Evolutionary conservation across 2,113 vertebrate genomes (phyloP).

Genomic region (Pao palembangensis): DNA sequence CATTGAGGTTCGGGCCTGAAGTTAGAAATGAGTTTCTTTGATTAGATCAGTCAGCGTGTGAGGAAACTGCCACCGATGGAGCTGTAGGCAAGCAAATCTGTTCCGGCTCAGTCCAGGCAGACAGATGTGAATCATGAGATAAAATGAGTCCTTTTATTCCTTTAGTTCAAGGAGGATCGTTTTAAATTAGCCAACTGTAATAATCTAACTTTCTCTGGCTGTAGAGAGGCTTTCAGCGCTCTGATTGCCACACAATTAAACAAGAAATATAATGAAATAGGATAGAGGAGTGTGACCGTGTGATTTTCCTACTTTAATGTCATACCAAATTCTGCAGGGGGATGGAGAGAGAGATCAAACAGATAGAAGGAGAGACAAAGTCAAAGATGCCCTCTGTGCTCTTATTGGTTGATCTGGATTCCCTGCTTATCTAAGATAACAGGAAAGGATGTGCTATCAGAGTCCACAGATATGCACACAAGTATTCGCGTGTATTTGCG

Average conservation of each 20-base stretch:
- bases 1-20: neutral
- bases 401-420: conserved; percentile 49
- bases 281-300: neutral
- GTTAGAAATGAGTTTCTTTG: conserved; percentile 30
- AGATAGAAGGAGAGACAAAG: conserved; percentile 13
- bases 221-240: conserved; percentile 31
- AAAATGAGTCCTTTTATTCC: conserved; percentile 39
- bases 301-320: conserved; percentile 19
- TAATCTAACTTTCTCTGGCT: conserved; percentile 51
- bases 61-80: neutral
- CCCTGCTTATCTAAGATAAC: conserved; percentile 53
- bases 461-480: neutral
- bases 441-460: conserved; percentile 33
- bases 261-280: conserved; percentile 8
- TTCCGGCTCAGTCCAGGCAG: conserved; percentile 30
- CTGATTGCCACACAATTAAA: conserved; percentile 53
- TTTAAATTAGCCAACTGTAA: conserved; percentile 53
- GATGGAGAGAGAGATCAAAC: neutral
- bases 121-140: conserved; percentile 39
- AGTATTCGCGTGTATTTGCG: neutral
- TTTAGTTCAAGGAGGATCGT: conserved; percentile 49
- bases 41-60: conserved; percentile 8
- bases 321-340: conserved; percentile 6
- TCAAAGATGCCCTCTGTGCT: conserved; percentile 33
- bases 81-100: neutral